Base-by-base conservation (phyloP, 2,888 invertebrate genomes). In the Danaus chrysippus region DNA sequence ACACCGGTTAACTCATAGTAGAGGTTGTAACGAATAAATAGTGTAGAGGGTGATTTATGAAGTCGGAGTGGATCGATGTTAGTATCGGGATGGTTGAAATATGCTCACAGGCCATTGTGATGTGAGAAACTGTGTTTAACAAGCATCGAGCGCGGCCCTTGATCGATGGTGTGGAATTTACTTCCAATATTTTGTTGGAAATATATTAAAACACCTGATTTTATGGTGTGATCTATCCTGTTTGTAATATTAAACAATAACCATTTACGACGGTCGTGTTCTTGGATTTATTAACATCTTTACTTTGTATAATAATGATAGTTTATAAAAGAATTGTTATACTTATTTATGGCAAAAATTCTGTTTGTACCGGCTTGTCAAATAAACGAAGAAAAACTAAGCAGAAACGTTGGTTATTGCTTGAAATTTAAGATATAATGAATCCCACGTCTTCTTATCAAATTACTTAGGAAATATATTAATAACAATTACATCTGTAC, bases 71-170 rank as follows among this genome's bases (percentile, higher is more conserved):
- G 77, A 75, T 81, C 85, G 86, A 86, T 87, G 87, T 83, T 82
- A 76, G 83, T 85, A 89, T 86, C 87, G 82, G 84, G 83, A 83
- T 82, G 83, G 81, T 80, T 90, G 89, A 90, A 90, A 88, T 90
- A 90, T 89, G 87, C 89, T 85, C 83, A 79, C 80, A 82, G 79
- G 79, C 83, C 88, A 89, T 87, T 86, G 87, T 83, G 86, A 87
- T 87, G 88, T 87, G 88, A 87, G 88, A 88, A 88, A 88, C 87
- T 82, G 87, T 87, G 87, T 87, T 84, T 88, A 88, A 88, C 88
- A 88, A 88, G 88, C 88, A 81, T 81, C 63, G 44, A 61, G 87
- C 87, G 80, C 82, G 81, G 77, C 82, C 79, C 81, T 86, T 86
- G 87, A 88, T 88, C 86, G 83, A 77, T 81, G 76, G 76, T 77